A percentile compares a stretch with the other conserved stretches of the same genome.
These are phyloP conservation scores for Andrena praecox DNA, from an alignment of 2,888 invertebrate genomes.

Conservation along the genomic window DNA sequence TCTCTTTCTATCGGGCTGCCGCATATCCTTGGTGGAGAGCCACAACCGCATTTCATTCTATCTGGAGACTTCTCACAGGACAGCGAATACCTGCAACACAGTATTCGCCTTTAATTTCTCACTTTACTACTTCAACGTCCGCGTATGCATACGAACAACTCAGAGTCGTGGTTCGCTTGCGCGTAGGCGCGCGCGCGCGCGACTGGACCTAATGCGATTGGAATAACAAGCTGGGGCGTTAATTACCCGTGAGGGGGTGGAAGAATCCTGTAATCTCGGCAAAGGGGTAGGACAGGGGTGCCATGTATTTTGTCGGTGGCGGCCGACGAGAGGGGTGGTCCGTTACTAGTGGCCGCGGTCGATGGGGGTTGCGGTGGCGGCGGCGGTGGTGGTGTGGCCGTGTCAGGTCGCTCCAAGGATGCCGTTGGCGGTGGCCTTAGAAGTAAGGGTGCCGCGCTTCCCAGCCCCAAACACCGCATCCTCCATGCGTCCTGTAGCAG, in stretches of 20 bases:
- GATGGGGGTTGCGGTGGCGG: constrained; percentile 67
- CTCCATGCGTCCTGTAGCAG: constrained; percentile 95
- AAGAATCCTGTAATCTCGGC: constrained; percentile 80
- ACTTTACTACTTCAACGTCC: neutral
- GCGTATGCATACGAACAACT: neutral
- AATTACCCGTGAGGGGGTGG: constrained; percentile 79
- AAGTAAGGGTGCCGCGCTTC: constrained; percentile 82
- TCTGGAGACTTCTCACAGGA: constrained; percentile 81
- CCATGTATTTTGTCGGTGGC: constrained; percentile 72
- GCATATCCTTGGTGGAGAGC: constrained; percentile 76
- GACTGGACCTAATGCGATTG: neutral
- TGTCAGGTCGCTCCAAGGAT: constrained; percentile 76
- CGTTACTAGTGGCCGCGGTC: constrained; percentile 66
- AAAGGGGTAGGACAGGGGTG: constrained; percentile 71
- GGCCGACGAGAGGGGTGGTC: constrained; percentile 60
- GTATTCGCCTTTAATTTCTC: neutral
- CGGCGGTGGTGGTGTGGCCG: constrained; percentile 69
- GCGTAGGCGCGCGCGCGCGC: no score
- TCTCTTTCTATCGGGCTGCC: constrained; percentile 71
- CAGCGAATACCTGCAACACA: constrained; percentile 75
- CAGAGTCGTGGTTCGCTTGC: no score
- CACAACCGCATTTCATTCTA: constrained; percentile 80
- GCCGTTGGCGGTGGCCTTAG: constrained; percentile 79
- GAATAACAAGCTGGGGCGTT: neutral
- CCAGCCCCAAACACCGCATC: constrained; percentile 92